Percentiles rank a stretch among this genome's conserved stretches.
phyloP scores from a whole-genome alignment of 2,888 invertebrate genomes.

The Microctonus hyperodae region DNA sequence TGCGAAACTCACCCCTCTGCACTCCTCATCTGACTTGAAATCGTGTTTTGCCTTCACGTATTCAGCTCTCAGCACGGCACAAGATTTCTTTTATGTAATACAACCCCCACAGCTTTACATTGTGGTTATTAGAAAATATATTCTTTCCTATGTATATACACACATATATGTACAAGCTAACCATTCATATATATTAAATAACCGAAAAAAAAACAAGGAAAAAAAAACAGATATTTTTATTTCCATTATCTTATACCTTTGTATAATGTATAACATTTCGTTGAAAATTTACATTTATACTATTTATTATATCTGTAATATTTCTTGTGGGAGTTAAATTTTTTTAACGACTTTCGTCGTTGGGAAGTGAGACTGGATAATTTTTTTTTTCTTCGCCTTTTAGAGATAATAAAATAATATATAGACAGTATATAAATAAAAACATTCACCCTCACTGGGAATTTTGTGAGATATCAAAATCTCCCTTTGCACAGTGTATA shows the following conservation, averaged over 20 bases:
- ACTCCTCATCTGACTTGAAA: conserved; percentile 24
- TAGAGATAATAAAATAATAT: conserved; percentile 29
- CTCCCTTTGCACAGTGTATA: conserved; percentile 23
- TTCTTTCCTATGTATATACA: conserved; percentile 43
- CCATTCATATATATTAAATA: too few relatives aligned
- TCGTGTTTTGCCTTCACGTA: conserved; percentile 31
- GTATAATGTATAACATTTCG: not conserved
- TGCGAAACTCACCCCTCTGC: conserved; percentile 19
- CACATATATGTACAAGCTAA: too few relatives aligned
- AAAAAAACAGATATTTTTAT: conserved; percentile 24
- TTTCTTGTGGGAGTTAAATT: not conserved
- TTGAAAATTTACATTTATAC: not conserved
- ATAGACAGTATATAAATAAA: too few relatives aligned
- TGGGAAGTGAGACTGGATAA: not conserved
- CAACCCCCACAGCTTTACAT: conserved; percentile 58
- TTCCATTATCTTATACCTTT: not conserved
- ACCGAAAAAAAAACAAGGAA: too few relatives aligned
- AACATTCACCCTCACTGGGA: conserved; percentile 11
- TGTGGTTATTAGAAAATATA: conserved; percentile 62
- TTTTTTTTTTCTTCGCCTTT: conserved; percentile 23
- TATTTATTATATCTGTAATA: too few relatives aligned
- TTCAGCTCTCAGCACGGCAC: conserved; percentile 26
- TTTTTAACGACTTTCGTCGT: not conserved
- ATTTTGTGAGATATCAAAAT: conserved; percentile 11
- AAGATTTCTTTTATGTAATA: conserved; percentile 62